Conservation (phyloP, 2,113 vertebrate species). For the Pteruthius melanotis region DNA sequence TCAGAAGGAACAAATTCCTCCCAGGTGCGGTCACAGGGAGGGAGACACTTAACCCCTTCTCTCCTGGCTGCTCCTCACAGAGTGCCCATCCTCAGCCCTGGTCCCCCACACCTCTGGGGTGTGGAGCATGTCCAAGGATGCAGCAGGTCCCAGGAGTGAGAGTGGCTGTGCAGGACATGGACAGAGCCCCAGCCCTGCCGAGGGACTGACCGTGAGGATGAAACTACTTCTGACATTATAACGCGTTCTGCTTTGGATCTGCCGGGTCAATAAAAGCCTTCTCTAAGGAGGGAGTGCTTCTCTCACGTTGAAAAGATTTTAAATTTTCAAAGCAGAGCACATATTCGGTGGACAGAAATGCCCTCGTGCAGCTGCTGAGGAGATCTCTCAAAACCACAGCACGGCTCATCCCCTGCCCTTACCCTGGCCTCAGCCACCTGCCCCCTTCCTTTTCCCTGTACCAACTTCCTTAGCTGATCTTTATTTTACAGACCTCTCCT, state of each 20-base stretch:
- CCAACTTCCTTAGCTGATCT: background rate
- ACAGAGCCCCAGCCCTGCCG: accelerated
- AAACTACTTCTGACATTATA: background rate
- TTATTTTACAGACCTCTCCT: background rate
- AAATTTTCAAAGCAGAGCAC: constrained; percentile 9
- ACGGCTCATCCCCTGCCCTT: background rate
- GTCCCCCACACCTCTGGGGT: accelerated
- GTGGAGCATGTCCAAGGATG: background rate
- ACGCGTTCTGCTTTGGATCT: background rate
- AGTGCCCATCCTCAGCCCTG: accelerated
- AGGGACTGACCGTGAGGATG: background rate
- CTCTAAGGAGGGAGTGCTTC: background rate
- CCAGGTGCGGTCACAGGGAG: accelerated
- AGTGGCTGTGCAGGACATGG: accelerated
- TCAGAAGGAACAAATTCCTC: background rate
- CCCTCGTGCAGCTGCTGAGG: background rate
- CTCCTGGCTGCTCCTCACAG: background rate
- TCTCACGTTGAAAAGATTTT: background rate
- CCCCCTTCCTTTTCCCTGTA: background rate
- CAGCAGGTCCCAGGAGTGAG: background rate
- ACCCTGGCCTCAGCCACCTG: background rate
- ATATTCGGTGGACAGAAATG: background rate
- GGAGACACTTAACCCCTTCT: too few relatives aligned
- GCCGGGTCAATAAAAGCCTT: background rate
- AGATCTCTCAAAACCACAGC: background rate